Evolutionary conservation across 2,888 invertebrate genomes (phyloP).

Genomic region (Aphodius sticticus): DNA sequence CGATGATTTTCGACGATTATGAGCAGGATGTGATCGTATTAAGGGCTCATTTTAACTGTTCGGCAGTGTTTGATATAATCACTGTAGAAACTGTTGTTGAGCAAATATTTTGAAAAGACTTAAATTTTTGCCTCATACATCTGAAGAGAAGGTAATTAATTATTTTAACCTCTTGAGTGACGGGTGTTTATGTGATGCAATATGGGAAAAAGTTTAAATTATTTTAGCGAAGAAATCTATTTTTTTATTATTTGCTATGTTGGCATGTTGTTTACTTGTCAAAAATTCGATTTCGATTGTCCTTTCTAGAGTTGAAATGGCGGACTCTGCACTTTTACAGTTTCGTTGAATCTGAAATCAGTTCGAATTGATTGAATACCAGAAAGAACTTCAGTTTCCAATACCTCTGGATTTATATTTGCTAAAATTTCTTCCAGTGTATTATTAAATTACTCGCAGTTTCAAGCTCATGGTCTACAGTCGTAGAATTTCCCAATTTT

Average conservation of each 20-base stretch:
- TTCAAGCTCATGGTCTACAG: conserved; percentile 20
- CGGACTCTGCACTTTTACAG: conserved; percentile 26
- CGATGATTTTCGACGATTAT: too few relatives aligned
- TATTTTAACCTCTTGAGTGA: too few relatives aligned
- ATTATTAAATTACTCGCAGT: conserved; percentile 14
- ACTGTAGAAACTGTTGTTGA: too few relatives aligned
- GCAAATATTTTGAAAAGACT: too few relatives aligned
- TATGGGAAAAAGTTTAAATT: not conserved
- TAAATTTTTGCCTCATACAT: too few relatives aligned
- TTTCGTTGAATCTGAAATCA: conserved; percentile 27
- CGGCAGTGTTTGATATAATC: too few relatives aligned
- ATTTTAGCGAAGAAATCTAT: not conserved
- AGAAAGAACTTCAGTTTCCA: conserved; percentile 22
- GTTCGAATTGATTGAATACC: conserved; percentile 22
- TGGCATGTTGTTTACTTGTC: not conserved
- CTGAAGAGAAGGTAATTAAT: too few relatives aligned
- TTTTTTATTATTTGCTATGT: not conserved
- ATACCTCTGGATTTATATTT: not conserved
- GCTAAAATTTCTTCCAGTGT: conserved; percentile 26
- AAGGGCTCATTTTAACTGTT: too few relatives aligned
- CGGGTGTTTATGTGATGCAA: too few relatives aligned
- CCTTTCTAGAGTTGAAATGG: not conserved
- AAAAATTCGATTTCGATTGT: not conserved
- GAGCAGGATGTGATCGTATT: too few relatives aligned
- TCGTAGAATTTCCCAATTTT: conserved; percentile 21